phyloP scores from a whole-genome alignment of 53 echinoderm and acorn worm genomes.

The Temnopleurus reevesii region DNA sequence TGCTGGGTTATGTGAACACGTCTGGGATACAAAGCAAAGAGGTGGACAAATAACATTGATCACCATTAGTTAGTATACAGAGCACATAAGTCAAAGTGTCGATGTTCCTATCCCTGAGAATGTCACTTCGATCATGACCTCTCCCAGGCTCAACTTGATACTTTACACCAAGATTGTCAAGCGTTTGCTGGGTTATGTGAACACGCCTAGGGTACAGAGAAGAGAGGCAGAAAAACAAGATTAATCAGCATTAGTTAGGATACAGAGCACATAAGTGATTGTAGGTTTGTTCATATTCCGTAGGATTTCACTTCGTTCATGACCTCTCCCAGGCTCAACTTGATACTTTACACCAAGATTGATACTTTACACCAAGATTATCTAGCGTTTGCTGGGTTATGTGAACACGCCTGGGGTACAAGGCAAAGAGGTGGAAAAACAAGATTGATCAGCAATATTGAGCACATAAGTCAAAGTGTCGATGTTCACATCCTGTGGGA shows the following conservation, averaged over 20 bases:
- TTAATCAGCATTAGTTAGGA: too few relatives aligned
- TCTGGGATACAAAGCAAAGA: too few relatives aligned
- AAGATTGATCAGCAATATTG: too few relatives aligned
- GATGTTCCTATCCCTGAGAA: constrained; percentile 64
- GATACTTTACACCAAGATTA: constrained; percentile 77
- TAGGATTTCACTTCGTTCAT: constrained; percentile 70
- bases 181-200: constrained; percentile 81
- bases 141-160: constrained; percentile 85
- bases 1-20: constrained; percentile 87
- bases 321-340: constrained; percentile 80
- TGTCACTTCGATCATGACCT: constrained; percentile 76
- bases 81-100: too few relatives aligned
- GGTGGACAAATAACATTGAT: too few relatives aligned
- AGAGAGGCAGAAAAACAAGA: too few relatives aligned
- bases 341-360: constrained; percentile 84
- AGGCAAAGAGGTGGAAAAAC: too few relatives aligned
- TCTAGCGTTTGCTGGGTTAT: constrained; percentile 83
- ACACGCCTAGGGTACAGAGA: constrained; percentile 83
- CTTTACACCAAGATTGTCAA: constrained; percentile 79
- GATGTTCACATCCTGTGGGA: constrained; percentile 68
- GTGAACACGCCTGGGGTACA: constrained; percentile 83
- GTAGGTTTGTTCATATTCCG: constrained; percentile 71
- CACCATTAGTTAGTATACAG: too few relatives aligned
- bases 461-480: too few relatives aligned
- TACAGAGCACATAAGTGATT: too few relatives aligned